Percentiles rank a stretch among this genome's conserved stretches.
Evolutionary conservation across 2,888 invertebrate genomes (phyloP).

Genomic region (Clitarchus hookeri): DNA sequence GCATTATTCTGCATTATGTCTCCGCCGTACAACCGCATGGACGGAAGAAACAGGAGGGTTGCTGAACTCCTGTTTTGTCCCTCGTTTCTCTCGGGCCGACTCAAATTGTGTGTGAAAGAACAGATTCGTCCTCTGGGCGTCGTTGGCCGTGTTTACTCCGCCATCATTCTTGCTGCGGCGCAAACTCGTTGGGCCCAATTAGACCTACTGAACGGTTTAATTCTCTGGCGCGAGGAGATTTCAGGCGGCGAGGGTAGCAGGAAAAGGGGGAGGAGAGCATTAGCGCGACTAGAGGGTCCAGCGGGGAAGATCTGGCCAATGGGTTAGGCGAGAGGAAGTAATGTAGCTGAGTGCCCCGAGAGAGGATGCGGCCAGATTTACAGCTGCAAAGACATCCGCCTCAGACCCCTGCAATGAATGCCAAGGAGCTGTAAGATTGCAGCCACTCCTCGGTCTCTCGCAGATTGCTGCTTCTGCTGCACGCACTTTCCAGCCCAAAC

Average conservation of each 20-base stretch:
- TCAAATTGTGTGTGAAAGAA: conserved; percentile 24
- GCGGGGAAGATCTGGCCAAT: background rate
- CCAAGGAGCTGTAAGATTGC: background rate
- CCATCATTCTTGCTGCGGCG: background rate
- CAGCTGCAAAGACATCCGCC: background rate
- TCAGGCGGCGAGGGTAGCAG: background rate
- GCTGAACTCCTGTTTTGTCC: background rate
- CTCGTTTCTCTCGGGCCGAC: background rate
- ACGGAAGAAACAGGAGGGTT: too few species aligned
- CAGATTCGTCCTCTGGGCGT: conserved; percentile 14
- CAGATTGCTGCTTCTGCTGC: too few species aligned
- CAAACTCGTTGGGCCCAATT: conserved; percentile 5
- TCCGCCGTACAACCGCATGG: too few species aligned
- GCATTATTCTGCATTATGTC: too few species aligned
- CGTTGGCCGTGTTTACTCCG: conserved; percentile 11
- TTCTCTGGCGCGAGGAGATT: conserved; percentile 17
- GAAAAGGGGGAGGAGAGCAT: background rate
- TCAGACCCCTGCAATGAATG: background rate
- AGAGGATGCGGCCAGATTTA: conserved; percentile 1
- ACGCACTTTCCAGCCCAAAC: too few species aligned
- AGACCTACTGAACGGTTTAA: conserved; percentile 25
- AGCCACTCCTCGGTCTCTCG: background rate
- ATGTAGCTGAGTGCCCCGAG: conserved; percentile 14
- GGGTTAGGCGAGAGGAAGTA: background rate
- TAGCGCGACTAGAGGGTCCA: background rate